Conservation (phyloP, 1,140 invertebrate genomes). For the Dinothrombium tinctorium region DNA sequence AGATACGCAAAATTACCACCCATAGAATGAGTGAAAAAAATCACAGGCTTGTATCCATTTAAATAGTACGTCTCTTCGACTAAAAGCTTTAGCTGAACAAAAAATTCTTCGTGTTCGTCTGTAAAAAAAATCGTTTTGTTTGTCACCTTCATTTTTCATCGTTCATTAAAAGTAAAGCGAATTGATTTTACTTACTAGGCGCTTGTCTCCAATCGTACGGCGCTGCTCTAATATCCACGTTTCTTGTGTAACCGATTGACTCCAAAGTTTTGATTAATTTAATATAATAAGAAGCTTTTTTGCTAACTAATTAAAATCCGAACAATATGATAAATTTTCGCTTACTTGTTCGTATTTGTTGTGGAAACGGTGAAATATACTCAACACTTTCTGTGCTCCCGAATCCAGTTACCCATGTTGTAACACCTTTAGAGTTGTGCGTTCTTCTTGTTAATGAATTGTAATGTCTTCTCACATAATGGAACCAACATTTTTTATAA, state of each 20-base stretch:
- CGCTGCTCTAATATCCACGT: slow-evolving; percentile 1
- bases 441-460: not conserved
- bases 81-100: slow-evolving; percentile 37
- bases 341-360: not conserved
- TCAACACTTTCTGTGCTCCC: not conserved
- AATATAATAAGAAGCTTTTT: slow-evolving; percentile 1
- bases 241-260: slow-evolving; percentile 1
- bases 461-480: not conserved
- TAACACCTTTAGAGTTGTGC: not conserved
- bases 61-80: slow-evolving; percentile 57
- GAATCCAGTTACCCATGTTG: not conserved
- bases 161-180: not conserved
- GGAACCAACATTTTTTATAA: slow-evolving; percentile 1
- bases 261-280: slow-evolving; percentile 1
- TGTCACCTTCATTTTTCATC: not conserved
- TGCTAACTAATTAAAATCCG: not conserved
- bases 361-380: slow-evolving; percentile 3
- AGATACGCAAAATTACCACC: slow-evolving; percentile 62
- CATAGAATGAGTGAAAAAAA: slow-evolving; percentile 80
- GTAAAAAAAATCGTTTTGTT: not conserved
- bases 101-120: slow-evolving; percentile 4
- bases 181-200: slow-evolving; percentile 1
- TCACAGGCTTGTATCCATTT: slow-evolving; percentile 51
- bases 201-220: slow-evolving; percentile 6
- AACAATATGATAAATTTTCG: not conserved